These are phyloP conservation scores for Falco concolor DNA, from an alignment of 2,797 vertebrate species.

Conservation along the genomic window DNA sequence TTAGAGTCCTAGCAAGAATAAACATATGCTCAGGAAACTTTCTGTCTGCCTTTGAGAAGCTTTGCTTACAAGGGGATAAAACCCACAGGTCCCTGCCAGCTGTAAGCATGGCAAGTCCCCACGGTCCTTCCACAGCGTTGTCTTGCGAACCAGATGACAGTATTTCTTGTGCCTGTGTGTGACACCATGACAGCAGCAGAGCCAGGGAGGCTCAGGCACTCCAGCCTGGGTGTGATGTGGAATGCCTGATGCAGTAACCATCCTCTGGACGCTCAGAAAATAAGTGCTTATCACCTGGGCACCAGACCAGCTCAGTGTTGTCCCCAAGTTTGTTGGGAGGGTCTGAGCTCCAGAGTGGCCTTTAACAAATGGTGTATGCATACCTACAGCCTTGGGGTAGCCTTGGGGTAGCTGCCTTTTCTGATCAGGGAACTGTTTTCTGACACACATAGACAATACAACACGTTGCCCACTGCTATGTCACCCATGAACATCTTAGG, in stretches of 20 bases:
- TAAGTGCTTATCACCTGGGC: background rate
- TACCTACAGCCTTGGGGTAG: accelerated
- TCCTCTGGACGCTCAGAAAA: background rate
- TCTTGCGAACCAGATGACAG: background rate
- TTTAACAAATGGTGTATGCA: background rate
- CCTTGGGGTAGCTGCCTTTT: background rate
- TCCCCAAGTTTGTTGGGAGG: background rate
- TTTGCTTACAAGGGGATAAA: background rate
- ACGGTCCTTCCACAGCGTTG: accelerated
- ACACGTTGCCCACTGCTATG: background rate
- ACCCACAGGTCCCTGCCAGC: background rate
- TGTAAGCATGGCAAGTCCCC: background rate
- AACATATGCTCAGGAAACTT: background rate
- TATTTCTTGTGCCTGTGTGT: background rate
- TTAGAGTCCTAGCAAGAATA: background rate
- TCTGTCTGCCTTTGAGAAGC: background rate
- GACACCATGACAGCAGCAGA: background rate
- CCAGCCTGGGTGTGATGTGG: background rate
- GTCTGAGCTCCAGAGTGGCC: background rate
- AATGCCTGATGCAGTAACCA: background rate
- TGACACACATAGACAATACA: background rate
- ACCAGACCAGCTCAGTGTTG: background rate
- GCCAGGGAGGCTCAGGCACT: background rate
- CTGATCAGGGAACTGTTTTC: background rate
- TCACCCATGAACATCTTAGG: background rate